Evolutionary conservation across 2,797 vertebrate species (phyloP).

Genomic region (Tenualosa ilisha): DNA sequence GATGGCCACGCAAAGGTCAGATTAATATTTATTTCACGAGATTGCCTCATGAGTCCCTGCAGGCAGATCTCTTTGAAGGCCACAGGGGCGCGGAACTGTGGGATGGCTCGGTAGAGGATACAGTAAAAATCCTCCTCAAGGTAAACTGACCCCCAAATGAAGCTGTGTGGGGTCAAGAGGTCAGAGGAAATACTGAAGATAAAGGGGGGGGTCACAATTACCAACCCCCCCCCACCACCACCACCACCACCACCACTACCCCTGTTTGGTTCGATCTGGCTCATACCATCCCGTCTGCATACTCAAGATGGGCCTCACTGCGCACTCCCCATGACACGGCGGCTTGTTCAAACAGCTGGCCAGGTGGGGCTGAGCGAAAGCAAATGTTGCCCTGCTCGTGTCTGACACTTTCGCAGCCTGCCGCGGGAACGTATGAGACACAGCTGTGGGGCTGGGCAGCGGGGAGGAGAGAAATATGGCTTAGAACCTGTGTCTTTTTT

Average conservation of each 20-base stretch:
- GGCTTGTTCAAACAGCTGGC: slow-evolving; percentile 70
- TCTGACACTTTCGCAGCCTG: slow-evolving; percentile 70
- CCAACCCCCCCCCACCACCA: neutral
- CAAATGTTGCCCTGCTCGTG: slow-evolving; percentile 73
- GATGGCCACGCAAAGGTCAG: slow-evolving; percentile 67
- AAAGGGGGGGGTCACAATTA: slow-evolving; percentile 30
- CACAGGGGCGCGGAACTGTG: slow-evolving; percentile 52
- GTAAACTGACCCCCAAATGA: slow-evolving; percentile 70
- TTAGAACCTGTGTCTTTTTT: slow-evolving; percentile 9
- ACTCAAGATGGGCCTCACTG: slow-evolving; percentile 58
- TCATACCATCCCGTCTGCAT: slow-evolving; percentile 56
- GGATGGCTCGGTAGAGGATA: slow-evolving; percentile 57
- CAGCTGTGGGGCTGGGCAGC: slow-evolving; percentile 69
- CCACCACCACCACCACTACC: too few relatives aligned
- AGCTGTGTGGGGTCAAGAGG: slow-evolving; percentile 61
- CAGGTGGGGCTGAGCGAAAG: slow-evolving; percentile 75
- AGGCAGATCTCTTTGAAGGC: slow-evolving; percentile 70
- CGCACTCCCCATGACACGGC: slow-evolving; percentile 57
- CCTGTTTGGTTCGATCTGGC: slow-evolving; percentile 47
- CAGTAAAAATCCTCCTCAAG: slow-evolving; percentile 61
- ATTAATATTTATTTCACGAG: slow-evolving; percentile 80
- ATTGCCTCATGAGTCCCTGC: slow-evolving; percentile 69
- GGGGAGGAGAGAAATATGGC: slow-evolving; percentile 38
- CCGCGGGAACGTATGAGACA: slow-evolving; percentile 75
- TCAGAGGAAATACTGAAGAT: slow-evolving; percentile 46